A percentile compares a stretch with the other conserved stretches of the same genome.
Conservation (phyloP, 2,888 invertebrate genomes). For the Diloba caeruleocephala region DNA sequence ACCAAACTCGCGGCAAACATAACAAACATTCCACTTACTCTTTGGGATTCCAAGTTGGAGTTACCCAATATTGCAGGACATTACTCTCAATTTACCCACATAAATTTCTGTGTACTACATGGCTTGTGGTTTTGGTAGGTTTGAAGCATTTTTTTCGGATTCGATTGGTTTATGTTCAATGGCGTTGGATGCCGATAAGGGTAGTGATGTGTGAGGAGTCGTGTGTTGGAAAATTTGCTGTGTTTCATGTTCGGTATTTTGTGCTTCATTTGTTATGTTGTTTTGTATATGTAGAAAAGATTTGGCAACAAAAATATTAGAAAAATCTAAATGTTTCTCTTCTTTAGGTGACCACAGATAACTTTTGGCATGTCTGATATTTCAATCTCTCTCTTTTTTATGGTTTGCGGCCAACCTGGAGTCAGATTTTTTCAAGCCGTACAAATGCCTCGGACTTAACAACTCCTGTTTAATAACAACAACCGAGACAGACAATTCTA, state of each 20-base stretch:
- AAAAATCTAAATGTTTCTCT: no score
- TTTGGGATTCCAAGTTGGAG: conserved; percentile 2
- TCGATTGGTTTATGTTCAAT: conserved; percentile 2
- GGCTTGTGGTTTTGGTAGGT: conserved; percentile 7
- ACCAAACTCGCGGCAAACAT: conserved; percentile 17
- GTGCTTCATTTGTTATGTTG: background rate
- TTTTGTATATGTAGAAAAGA: no score
- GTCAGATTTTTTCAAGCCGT: no score
- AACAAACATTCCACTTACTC: conserved; percentile 19
- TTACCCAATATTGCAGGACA: conserved; percentile 42
- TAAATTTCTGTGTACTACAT: conserved; percentile 39
- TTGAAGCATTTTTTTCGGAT: conserved; percentile 17
- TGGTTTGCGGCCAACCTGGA: no score
- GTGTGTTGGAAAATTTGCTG: background rate
- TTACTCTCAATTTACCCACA: conserved; percentile 55
- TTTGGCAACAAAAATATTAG: no score
- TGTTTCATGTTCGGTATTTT: conserved; percentile 1
- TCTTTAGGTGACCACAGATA: no score
- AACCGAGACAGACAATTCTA: no score
- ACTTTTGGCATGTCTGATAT: no score
- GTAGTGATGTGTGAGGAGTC: background rate
- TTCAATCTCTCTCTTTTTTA: no score
- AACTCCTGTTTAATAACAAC: no score
- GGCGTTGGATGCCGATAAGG: background rate
- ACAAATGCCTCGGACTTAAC: no score